These are phyloP conservation scores for Cosmia trapezina DNA, from an alignment of 2,888 invertebrate species.

Conservation along the genomic window DNA sequence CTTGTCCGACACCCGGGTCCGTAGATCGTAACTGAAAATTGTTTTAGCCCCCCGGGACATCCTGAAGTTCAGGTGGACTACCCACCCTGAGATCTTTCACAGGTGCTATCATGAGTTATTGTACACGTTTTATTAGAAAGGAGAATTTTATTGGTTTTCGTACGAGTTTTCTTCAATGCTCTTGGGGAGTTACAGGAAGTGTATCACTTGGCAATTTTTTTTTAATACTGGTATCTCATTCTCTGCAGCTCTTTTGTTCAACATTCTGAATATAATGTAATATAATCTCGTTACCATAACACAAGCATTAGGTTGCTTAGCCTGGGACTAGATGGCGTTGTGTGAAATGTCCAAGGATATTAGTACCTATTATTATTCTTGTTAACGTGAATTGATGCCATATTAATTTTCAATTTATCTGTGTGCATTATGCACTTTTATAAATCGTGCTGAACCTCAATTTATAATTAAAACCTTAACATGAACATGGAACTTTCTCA, in stretches of 20 bases:
- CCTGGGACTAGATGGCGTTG: too few relatives aligned
- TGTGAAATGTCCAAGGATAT: too few relatives aligned
- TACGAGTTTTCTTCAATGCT: constrained; percentile 53
- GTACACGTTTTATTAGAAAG: constrained; percentile 79
- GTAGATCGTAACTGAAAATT: constrained; percentile 84
- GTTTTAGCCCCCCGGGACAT: constrained; percentile 78
- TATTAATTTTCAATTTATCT: constrained; percentile 5
- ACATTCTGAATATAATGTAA: too few relatives aligned
- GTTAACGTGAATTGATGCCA: neutral
- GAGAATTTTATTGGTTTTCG: constrained; percentile 68
- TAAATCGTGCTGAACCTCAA: neutral
- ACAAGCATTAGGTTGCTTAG: too few relatives aligned
- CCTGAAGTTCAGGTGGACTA: constrained; percentile 72
- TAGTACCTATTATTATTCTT: too few relatives aligned
- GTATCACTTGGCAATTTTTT: constrained; percentile 26
- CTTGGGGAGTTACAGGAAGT: constrained; percentile 31
- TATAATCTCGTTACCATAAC: too few relatives aligned
- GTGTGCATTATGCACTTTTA: neutral
- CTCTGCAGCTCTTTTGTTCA: neutral
- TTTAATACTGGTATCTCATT: neutral
- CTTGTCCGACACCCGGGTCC: constrained; percentile 72
- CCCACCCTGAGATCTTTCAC: constrained; percentile 78
- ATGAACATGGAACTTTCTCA: constrained; percentile 36
- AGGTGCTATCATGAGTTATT: constrained; percentile 85
- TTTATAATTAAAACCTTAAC: constrained; percentile 26